A percentile compares a stretch with the other conserved stretches of the same genome.
Conservation (phyloP, 2,797 vertebrate genomes). For the Falco peregrinus region DNA sequence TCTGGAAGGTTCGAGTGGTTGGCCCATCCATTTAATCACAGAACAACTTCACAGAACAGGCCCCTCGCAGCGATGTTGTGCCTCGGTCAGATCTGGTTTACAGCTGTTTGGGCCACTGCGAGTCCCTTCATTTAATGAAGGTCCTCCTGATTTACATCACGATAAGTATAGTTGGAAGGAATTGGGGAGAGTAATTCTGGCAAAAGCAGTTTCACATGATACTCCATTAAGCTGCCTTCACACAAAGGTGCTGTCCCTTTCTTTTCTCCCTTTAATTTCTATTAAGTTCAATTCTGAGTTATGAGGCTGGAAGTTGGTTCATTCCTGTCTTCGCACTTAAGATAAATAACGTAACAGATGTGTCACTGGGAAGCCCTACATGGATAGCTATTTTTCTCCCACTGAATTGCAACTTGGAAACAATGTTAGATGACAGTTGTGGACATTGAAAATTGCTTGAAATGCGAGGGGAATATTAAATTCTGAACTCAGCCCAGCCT, state of each 20-base stretch:
- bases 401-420: slow-evolving; percentile 50
- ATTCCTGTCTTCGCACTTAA: slow-evolving; percentile 16
- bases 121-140: background rate
- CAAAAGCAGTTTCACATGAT: background rate
- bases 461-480: slow-evolving; percentile 13
- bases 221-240: slow-evolving; percentile 2
- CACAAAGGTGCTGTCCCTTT: background rate
- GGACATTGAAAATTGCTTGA: slow-evolving; percentile 48
- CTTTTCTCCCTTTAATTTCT: slow-evolving; percentile 13
- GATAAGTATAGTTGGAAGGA: background rate
- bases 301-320: slow-evolving; percentile 11
- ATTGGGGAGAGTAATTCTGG: background rate
- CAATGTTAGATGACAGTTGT: slow-evolving; percentile 59
- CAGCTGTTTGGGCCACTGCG: background rate
- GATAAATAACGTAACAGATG: slow-evolving; percentile 46
- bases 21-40: background rate
- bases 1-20: background rate
- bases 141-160: slow-evolving; percentile 12
- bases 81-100: background rate
- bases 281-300: background rate
- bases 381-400: slow-evolving; percentile 53
- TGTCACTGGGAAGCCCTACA: slow-evolving; percentile 19
- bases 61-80: background rate
- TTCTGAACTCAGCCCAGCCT: slow-evolving; percentile 22
- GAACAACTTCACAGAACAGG: background rate